Evolutionary conservation across 2,888 invertebrate species (phyloP), one percentile per base, ranked within the genome.

Genomic region (Drosophila vallismaia): DNA sequence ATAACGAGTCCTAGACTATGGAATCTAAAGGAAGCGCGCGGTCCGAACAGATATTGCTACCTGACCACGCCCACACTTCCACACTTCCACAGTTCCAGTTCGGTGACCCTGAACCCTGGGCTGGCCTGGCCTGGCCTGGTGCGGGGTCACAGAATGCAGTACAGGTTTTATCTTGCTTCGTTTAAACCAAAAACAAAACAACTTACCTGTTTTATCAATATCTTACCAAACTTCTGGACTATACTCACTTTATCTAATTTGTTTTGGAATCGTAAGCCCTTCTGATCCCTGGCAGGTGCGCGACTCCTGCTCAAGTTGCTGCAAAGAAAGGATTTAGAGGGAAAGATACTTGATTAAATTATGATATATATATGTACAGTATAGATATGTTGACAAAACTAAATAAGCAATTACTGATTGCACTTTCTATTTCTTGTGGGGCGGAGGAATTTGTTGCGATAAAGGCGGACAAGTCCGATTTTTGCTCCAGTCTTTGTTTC

Each of bases 1-100:
- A 64, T 45, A 64, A 52, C 63, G 45, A 64, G 63, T 64, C 63
- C 63, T 64, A 64, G 63, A 38, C 45, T n/a, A 51, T 51, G 51
- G 14, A 51, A 50, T 38, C 10, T 10, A 52, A 60, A 46, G 62
- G 50, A 44, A 63, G 50, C 50, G 7, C 1, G 14, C 33, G 26
- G 40, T 64, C 31, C 31, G 38, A 64, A 51, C 46, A 56, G 44
- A 52, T 55, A 46, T 14, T 19, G 31, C 60, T 69, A 60, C 59
- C 67, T 57, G 68, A 12, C 36, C 70, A 60, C 46, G 14, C 58
- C 31, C 57, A 36, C 58, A 36, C 68, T 44, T 59, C 31, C 57
- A 36, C 58, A 36, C 68, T 44, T 59, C 59, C 19, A 19, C 19
- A 2, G 19, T 44, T 59, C 59, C 60, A 68, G 69, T 59, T 70